Evolutionary conservation across 2,888 invertebrate genomes (phyloP), one percentile per base, ranked within the genome.

Genomic region (Cephus rjabovi): DNA sequence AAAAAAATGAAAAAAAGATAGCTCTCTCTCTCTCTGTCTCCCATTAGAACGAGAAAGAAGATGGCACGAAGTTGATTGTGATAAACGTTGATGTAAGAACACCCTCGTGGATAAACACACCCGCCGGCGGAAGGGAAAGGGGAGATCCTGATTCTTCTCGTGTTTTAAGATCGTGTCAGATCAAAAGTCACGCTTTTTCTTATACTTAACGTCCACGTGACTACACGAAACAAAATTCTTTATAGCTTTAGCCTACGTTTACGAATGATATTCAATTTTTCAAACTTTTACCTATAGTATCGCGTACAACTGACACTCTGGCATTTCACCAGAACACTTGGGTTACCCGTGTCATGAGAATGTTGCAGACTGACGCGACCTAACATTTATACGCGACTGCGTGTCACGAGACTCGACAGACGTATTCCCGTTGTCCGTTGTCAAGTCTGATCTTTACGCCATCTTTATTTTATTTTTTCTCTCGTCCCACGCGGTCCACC

Each of bases 1-100:
- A 56, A 56, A 56, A 56, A 23, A 56, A 56, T 9, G 23, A 4
- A 56, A 40, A 37, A 56, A 56, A 56, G 56, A 23, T 23, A 23
- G 56, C 56, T 56, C 35, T 35, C 34, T 34, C 34, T 34, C 35
- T 35, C 11, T 12, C 35, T 3, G 3, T 35, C 3, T 11, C 23
- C 15, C 56, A 23, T 23, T 56, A 56, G 56, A 56, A 23, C 23
- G 56, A 23, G 23, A 78, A 71, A 30, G 15, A 35, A 78, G 30
- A 75, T 73, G 12, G 34, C 31, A 69, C 69, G 69, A 68, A 34
- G 73, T 56, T 56, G 23, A 82, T 83, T 81, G 80, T 84, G 85
- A 82, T 84, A 80, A 86, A 84, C 82, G 82, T 77, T 79, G 82
- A 77, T 82, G 82, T 79, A 81, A 69, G 79, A 81, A 82, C 80